Conservation (phyloP, 2,113 vertebrate species). For the Lophochroa leadbeateri region DNA sequence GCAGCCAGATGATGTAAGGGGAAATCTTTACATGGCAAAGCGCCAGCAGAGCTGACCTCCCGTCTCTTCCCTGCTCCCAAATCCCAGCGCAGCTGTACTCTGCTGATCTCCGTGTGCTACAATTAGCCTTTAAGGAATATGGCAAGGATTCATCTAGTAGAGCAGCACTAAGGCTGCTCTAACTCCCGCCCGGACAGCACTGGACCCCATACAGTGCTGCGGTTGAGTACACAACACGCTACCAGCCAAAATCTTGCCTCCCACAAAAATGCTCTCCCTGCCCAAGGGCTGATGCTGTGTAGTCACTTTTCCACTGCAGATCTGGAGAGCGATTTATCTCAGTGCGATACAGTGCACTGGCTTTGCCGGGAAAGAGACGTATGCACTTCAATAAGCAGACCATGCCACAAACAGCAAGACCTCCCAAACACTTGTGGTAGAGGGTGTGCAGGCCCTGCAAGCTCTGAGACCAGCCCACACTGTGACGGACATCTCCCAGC, state of each 20-base stretch:
- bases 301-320: neutral
- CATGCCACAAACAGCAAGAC: neutral
- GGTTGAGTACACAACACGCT: fast-evolving
- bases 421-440: neutral
- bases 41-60: slow-evolving; percentile 48
- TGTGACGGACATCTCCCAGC: neutral
- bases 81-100: slow-evolving; percentile 60
- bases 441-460: neutral
- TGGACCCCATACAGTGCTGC: neutral
- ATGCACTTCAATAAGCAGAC: neutral
- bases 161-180: neutral
- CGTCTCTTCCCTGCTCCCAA: slow-evolving; percentile 51
- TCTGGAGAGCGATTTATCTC: neutral
- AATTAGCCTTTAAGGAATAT: slow-evolving; percentile 58
- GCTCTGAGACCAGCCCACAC: neutral
- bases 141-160: slow-evolving; percentile 15
- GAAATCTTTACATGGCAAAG: slow-evolving; percentile 54
- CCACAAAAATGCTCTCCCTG: neutral
- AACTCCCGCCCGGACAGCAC: neutral
- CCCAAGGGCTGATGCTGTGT: neutral
- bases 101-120: slow-evolving; percentile 48
- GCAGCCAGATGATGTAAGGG: slow-evolving; percentile 62
- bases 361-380: neutral
- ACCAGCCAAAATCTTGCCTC: neutral
- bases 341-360: fast-evolving